Base-by-base conservation (phyloP, 2,113 vertebrate species). In the Barnardius zonarius region DNA sequence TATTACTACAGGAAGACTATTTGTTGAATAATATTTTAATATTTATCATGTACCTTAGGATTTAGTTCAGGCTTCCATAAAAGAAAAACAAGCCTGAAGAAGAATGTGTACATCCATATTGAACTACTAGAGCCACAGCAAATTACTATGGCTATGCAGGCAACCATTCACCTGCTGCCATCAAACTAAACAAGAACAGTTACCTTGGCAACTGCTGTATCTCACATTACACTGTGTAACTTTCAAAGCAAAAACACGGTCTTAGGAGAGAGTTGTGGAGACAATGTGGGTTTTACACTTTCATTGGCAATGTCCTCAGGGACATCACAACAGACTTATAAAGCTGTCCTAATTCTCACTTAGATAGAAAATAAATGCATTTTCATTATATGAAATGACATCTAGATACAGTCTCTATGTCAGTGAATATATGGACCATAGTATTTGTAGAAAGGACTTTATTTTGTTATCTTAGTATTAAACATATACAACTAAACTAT, bases 141-240 rank as follows among this genome's bases (percentile, higher is more conserved):
- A 86, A 95, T 93, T 78, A 39, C 67, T 78, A 77, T 74, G 72
- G 70, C 90, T 97, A 94, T 83, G 81, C 75, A 94, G 91, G 75
- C 92, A 96, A 93, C 83, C 73, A 87, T 85, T 94, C 80, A 91
- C 80, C 87, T 90, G 84, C 83, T 87, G 88, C 88, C 86, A 54
- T 92, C 86, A 91, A 87, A 81, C 31, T 83, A 75, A 80, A 86
- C 86, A 86, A 78, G 79, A 95, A 64, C 44, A 48, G 94, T 96
- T 95, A 80, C 96, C 96, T 92, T 97, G 96, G 96, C 95, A 97
- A 97, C 96, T 52, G 51, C 85, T 78, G 13, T 63, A 87, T 74
- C 84, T 96, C 72, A 35, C 31, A 91, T 88, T 81, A 57, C 30
- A 64, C 44, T 61, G 20, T 37, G 19, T 39, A 62, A 81, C 67